These are phyloP conservation scores for Scelioninae gen. 1 DNA, from an alignment of 2,888 invertebrate genomes.

Conservation along the genomic window DNA sequence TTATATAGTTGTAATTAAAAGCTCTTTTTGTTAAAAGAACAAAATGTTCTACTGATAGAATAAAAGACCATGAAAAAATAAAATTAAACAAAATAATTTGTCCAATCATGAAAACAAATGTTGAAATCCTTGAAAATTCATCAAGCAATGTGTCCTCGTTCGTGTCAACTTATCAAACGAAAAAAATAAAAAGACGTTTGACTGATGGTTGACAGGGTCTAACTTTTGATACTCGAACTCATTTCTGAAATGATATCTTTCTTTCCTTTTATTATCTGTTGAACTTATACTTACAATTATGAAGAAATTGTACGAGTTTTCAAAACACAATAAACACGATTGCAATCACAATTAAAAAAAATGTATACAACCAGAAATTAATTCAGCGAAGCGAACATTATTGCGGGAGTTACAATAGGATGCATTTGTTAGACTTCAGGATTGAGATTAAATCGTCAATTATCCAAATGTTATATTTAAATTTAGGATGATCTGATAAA, in stretches of 20 bases:
- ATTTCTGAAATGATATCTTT: conserved; percentile 58
- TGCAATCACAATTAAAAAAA: conserved; percentile 6
- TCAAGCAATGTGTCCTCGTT: conserved; percentile 51
- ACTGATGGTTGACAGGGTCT: conserved; percentile 62
- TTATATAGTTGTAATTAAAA: no score
- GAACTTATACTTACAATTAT: conserved; percentile 36
- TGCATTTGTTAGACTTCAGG: neutral
- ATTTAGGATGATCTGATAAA: conserved; percentile 15
- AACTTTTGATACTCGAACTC: conserved; percentile 56
- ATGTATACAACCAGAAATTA: neutral
- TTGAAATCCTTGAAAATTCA: conserved; percentile 58
- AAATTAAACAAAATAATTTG: conserved; percentile 23
- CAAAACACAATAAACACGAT: conserved; percentile 41
- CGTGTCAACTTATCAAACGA: conserved; percentile 57
- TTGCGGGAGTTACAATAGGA: neutral
- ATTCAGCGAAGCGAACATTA: conserved; percentile 4
- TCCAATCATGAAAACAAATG: conserved; percentile 50
- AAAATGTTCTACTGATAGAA: no score
- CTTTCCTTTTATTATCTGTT: conserved; percentile 44
- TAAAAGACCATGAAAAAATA: neutral
- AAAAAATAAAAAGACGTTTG: conserved; percentile 35
- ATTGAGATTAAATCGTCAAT: conserved; percentile 25
- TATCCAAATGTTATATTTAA: conserved; percentile 1
- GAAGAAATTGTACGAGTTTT: conserved; percentile 29
- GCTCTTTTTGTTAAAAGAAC: no score